These are phyloP conservation scores for Lordiphosa collinella DNA, from an alignment of 1,140 invertebrate genomes.

Conservation along the genomic window DNA sequence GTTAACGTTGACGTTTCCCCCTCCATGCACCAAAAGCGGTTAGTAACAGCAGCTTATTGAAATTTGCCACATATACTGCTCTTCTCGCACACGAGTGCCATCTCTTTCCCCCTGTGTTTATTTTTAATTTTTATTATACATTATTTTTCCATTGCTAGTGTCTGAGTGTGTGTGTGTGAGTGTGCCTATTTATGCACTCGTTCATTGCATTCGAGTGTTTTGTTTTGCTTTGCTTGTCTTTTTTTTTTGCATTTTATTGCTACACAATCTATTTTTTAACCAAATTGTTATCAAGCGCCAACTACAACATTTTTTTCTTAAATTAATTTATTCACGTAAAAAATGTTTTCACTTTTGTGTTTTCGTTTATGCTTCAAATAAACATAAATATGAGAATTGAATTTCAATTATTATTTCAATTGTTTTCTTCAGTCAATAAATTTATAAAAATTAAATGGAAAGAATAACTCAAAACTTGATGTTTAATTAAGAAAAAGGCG, in stretches of 20 bases:
- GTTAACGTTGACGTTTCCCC: slow-evolving; percentile 64
- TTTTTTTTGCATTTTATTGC: slow-evolving; percentile 42
- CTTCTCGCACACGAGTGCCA: slow-evolving; percentile 27
- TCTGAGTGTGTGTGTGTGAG: slow-evolving; percentile 7
- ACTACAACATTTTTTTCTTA: slow-evolving; percentile 35
- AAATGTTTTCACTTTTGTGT: slow-evolving; percentile 57
- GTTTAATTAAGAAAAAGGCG: no score
- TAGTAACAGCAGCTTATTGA: slow-evolving; percentile 49
- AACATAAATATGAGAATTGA: slow-evolving; percentile 55
- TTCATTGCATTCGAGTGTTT: slow-evolving; percentile 55
- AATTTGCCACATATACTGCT: slow-evolving; percentile 1
- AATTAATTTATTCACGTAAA: slow-evolving; percentile 53
- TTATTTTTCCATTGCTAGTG: slow-evolving; percentile 43
- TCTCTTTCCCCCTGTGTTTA: slow-evolving; percentile 43
- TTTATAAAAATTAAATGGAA: slow-evolving; percentile 36
- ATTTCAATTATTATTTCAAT: slow-evolving; percentile 35
- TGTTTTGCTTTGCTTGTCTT: slow-evolving; percentile 61
- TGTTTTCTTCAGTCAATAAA: slow-evolving; percentile 17
- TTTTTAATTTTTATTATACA: slow-evolving; percentile 71
- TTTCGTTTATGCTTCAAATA: slow-evolving; percentile 63
- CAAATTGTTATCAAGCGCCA: slow-evolving; percentile 68
- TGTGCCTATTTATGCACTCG: slow-evolving; percentile 67
- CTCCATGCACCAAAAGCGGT: slow-evolving; percentile 53
- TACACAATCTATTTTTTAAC: slow-evolving; percentile 41
- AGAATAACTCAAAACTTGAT: no score